Evolutionary conservation across 2,888 invertebrate genomes (phyloP), one percentile per base, ranked within the genome.

Genomic region (Zeuzera pyrina): DNA sequence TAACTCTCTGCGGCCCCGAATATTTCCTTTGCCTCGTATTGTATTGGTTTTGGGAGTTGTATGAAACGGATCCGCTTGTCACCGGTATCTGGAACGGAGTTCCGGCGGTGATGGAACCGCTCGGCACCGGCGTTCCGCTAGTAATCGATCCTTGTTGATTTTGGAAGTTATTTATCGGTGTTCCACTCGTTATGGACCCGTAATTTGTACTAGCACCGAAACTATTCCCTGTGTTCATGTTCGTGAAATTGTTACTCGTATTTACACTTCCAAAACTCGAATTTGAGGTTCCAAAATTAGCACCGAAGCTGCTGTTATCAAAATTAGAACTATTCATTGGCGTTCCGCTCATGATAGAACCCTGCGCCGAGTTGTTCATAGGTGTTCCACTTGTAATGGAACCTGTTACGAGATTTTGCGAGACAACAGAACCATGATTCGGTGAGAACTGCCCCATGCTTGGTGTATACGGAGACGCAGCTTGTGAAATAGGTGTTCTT

Each of bases 1-100:
- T 83, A 32, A 74, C 65, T 2, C 84, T 68, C 52, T 69, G 85
- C 31, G 81, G 87, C 45, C 76, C 88, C n/a, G 87, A 86, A 45
- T 86, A 86, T 51, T 87, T 88, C 42, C 87, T 73, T 35, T 78
- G 81, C 10, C 72, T 57, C 12, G 52, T 43, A 34, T 50, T 57
- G 49, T 68, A 69, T 34, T 66, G 62, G 7, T 42, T 42, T 15
- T 51, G 47, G 33, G 48, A 37, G 3, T 13, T 15, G n/a, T 28
- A 15, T 5, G 36, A 25, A 27, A 30, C 43, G 35, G 25, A 19
- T 39, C 28, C 6, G 22, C 32, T 21, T 35, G 29, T 40, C 36
- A 15, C 50, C 45, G 54, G 41, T 25, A 41, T 41, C 23, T 47
- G 52, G 10, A 53, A 31, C 0, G 14, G 60, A 0, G 68, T 66